These are phyloP conservation scores for Lasioglossum vierecki DNA, from an alignment of 2,888 invertebrate species.

Conservation along the genomic window DNA sequence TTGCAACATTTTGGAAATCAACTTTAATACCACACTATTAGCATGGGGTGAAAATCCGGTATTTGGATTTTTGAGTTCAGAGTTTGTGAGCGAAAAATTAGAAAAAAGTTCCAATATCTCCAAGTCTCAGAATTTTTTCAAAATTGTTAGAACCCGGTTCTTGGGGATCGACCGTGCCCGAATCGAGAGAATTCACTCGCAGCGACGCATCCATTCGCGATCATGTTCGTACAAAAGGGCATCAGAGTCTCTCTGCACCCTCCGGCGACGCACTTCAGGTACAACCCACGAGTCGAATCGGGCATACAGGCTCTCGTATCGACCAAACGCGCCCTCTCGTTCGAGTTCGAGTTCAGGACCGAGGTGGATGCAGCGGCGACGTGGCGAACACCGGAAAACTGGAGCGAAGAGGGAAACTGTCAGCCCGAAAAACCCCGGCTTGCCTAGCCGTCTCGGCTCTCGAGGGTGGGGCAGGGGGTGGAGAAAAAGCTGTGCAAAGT, in stretches of 20 bases:
- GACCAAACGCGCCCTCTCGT: constrained; percentile 34
- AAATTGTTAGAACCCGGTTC: neutral
- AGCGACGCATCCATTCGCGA: constrained; percentile 22
- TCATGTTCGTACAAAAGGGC: constrained; percentile 22
- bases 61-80: neutral
- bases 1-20: neutral
- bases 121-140: neutral
- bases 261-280: constrained; percentile 24
- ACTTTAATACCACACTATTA: neutral
- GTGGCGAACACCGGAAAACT: constrained; percentile 28
- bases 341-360: constrained; percentile 2
- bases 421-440: constrained; percentile 32
- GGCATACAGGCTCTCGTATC: constrained; percentile 37
- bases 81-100: neutral
- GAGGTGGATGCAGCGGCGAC: constrained; percentile 14
- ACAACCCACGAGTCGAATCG: constrained; percentile 38
- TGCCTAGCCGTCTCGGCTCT: neutral
- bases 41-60: fast-evolving
- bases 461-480: neutral
- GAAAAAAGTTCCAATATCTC: neutral
- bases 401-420: constrained; percentile 48
- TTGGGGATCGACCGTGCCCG: neutral
- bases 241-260: neutral
- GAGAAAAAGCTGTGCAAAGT: constrained; percentile 37
- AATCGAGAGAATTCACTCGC: constrained; percentile 20